Evolutionary conservation across 2,113 vertebrate species (phyloP), one percentile per base, ranked within the genome.

Genomic region (Daboia siamensis): DNA sequence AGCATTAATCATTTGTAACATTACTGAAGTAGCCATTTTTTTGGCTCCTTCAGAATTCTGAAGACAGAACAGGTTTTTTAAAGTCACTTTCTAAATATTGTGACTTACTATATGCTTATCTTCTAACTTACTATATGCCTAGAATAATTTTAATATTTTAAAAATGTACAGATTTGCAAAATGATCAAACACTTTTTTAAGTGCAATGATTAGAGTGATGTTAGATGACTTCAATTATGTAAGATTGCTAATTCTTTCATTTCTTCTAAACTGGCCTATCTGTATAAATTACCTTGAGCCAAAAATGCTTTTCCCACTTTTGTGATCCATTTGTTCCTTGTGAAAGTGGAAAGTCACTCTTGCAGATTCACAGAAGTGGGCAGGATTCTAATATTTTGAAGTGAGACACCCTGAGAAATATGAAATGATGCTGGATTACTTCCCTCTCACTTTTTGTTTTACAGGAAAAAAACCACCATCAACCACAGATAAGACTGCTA

Each of bases 1-100:
- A 93, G 61, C 61, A 91, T 52, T 57, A 93, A 87, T 95, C 91
- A 54, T 12, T 92, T 39, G 33, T 86, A 80, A 80, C 9, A 17
- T 44, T 39, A 44, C 3, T 80, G 74, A 94, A 87, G 86, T 90
- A 90, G 90, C 5, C 52, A 86, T 95, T 94, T 93, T 95, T 91
- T 85, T n/a, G n/a, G 59, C 84, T 94, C 87, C 95, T 93, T 95
- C 93, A 95, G 96, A 95, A 92, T 93, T 89, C 94, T 94, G 93
- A 87, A 39, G 3, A 33, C 88, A 94, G 29, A 93, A 90, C 94
- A 59, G 55, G 91, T 93, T 92, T 93, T 61, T n/a, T 39, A 26
- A 46, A 15, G 55, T 33, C 39, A 91, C 3, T 57, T 39, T 80
- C 69, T 80, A 39, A 80, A 80, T 93, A 89, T 3, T 96, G 92